phyloP scores from a whole-genome alignment of 2,888 invertebrate species.

The Cordilura impudica region DNA sequence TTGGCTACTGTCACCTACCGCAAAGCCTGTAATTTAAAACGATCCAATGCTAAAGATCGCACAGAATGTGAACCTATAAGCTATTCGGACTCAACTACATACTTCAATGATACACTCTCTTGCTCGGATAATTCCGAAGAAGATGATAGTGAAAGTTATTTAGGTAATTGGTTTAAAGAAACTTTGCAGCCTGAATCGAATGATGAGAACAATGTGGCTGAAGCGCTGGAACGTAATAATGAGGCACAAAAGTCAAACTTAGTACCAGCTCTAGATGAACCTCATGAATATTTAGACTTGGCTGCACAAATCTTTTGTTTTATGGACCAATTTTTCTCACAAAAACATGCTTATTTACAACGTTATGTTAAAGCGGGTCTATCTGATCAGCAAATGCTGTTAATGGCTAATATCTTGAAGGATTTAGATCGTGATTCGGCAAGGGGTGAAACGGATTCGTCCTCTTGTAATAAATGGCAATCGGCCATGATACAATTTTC shows the following conservation, averaged over 20 bases:
- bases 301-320: conserved; percentile 92
- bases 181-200: conserved; percentile 85
- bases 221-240: conserved; percentile 79
- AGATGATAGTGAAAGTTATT: conserved; percentile 80
- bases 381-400: conserved; percentile 92
- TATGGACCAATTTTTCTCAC: conserved; percentile 86
- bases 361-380: conserved; percentile 84
- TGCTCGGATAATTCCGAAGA: conserved; percentile 95
- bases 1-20: conserved; percentile 93
- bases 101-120: conserved; percentile 95
- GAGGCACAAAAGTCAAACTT: conserved; percentile 78
- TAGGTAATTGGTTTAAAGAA: conserved; percentile 96
- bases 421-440: conserved; percentile 95
- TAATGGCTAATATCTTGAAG: conserved; percentile 91
- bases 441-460: conserved; percentile 83
- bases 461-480: conserved; percentile 77
- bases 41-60: conserved; percentile 85
- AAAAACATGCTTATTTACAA: conserved; percentile 80
- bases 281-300: conserved; percentile 91
- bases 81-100: conserved; percentile 95
- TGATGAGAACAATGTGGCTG: conserved; percentile 80
- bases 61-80: conserved; percentile 91
- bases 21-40: conserved; percentile 91
- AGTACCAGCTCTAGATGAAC: conserved; percentile 88
- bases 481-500: conserved; percentile 77